Conservation (phyloP, 2,113 vertebrate species). For the Psilopogon haemacephalus region DNA sequence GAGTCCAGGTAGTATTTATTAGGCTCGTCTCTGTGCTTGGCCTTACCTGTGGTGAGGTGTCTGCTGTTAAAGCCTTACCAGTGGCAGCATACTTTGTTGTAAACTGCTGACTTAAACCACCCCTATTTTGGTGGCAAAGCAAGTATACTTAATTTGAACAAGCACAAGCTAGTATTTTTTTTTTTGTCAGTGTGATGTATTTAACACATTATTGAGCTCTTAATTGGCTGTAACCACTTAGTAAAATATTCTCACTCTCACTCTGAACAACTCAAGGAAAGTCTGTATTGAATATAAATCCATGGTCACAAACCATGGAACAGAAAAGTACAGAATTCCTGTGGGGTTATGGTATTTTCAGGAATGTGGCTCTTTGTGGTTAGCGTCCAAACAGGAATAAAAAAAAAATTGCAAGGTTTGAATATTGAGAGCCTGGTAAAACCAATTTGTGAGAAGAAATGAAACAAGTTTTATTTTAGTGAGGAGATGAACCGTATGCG, state of each 20-base stretch:
- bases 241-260: background rate
- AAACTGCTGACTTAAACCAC: background rate
- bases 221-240: conserved; percentile 30
- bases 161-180: background rate
- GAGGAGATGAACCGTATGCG: background rate
- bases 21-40: background rate
- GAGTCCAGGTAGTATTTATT: background rate
- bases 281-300: background rate
- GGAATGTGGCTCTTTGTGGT: background rate
- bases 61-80: background rate
- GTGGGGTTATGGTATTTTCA: background rate
- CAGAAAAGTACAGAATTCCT: background rate
- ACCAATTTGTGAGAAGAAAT: background rate
- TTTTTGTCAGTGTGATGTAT: background rate
- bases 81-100: background rate
- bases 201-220: conserved; percentile 18
- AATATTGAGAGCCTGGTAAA: background rate
- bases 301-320: background rate
- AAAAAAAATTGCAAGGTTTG: background rate
- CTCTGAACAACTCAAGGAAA: background rate
- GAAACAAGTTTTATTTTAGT: background rate
- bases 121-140: background rate
- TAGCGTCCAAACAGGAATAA: background rate
- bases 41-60: background rate
- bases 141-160: conserved; percentile 12